phyloP scores from a whole-genome alignment of 2,888 invertebrate genomes.

The Heteromyza rotundicornis region DNA sequence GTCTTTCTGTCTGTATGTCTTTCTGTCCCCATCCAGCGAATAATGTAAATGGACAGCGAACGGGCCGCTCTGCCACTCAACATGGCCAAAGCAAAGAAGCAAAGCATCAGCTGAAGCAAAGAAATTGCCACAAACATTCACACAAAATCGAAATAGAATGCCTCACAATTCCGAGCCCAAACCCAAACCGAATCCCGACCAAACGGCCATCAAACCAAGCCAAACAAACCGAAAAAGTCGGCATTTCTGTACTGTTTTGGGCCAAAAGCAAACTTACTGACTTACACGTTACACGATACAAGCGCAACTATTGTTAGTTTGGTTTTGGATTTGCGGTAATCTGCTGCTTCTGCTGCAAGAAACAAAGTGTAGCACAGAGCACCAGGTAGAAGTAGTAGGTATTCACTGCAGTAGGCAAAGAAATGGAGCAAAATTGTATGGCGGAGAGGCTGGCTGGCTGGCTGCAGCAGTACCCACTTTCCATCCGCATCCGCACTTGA shows the following conservation, averaged over 20 bases:
- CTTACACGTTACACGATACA: background rate
- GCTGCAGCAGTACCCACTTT: background rate
- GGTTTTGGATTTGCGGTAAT: background rate
- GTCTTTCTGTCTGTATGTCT: constrained; percentile 1
- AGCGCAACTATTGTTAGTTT: constrained; percentile 18
- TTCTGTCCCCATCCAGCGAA: constrained; percentile 6
- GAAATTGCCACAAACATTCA: constrained; percentile 16
- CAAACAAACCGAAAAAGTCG: constrained; percentile 7
- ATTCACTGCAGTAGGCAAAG: background rate
- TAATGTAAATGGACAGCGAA: constrained; percentile 9
- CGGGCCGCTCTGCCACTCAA: background rate
- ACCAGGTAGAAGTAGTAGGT: background rate
- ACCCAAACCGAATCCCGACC: background rate
- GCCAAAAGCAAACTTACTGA: constrained; percentile 6
- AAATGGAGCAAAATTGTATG: constrained; percentile 15
- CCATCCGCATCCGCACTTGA: background rate
- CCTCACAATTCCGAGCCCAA: background rate
- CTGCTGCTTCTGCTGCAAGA: background rate
- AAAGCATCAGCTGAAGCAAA: background rate
- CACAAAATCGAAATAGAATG: too few species aligned
- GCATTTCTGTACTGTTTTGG: constrained; percentile 17
- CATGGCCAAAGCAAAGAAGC: background rate
- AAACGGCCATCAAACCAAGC: too few species aligned
- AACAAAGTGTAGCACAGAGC: background rate
- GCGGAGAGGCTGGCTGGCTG: background rate